Percentiles rank a stretch among this genome's conserved stretches.
Evolutionary conservation across 2,797 vertebrate genomes (phyloP).

Genomic region (Sitta carolinensis): DNA sequence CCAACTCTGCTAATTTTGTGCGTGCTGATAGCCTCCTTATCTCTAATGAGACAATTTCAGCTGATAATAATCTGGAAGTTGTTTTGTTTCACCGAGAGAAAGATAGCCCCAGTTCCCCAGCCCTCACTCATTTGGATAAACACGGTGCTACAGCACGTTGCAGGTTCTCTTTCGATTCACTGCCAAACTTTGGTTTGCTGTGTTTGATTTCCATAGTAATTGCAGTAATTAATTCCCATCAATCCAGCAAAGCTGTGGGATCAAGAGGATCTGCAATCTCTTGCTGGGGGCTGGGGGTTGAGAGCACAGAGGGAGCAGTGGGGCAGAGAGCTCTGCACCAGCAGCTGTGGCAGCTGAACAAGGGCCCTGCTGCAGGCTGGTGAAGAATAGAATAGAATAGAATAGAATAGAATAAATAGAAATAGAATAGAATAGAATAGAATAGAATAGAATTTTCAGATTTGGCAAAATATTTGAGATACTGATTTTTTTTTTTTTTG

Average conservation of each 20-base stretch:
- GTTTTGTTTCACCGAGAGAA: background rate
- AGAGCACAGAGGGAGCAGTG: background rate
- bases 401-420: background rate
- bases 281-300: background rate
- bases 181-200: background rate
- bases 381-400: too few species aligned
- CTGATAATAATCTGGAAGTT: background rate
- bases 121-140: background rate
- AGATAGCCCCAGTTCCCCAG: background rate
- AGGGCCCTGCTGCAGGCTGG: background rate
- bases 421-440: too few species aligned
- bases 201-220: background rate
- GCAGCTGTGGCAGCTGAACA: background rate
- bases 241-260: background rate
- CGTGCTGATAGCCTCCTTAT: background rate
- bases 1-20: background rate
- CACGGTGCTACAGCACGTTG: fast-evolving
- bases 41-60: background rate
- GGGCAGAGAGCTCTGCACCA: background rate
- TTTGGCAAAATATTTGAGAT: background rate
- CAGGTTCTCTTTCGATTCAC: background rate
- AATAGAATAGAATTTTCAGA: background rate
- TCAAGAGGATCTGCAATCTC: background rate
- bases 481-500: background rate
- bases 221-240: background rate